Percentiles rank a stretch among this genome's conserved stretches.
These are phyloP conservation scores for Heliconius charithonia DNA, from an alignment of 2,888 invertebrate genomes.

Conservation along the genomic window DNA sequence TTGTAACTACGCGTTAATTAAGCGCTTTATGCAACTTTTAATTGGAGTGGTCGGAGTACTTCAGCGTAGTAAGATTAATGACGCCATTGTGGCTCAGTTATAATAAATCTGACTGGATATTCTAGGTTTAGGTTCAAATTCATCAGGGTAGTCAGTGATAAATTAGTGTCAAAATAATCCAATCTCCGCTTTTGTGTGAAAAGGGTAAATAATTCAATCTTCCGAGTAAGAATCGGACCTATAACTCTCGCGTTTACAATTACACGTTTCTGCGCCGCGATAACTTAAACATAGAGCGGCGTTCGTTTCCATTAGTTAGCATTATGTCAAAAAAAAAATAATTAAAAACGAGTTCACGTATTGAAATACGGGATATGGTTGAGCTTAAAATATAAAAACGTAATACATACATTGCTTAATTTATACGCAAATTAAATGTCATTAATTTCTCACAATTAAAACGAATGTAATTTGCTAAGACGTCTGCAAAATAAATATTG, in stretches of 20 bases:
- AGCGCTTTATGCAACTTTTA: slow-evolving; percentile 22
- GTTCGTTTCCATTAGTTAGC: no score
- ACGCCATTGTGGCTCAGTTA: neutral
- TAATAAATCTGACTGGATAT: neutral
- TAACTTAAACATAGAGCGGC: no score
- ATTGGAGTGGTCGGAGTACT: slow-evolving; percentile 23
- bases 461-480: neutral
- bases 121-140: neutral
- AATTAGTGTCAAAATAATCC: neutral
- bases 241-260: neutral
- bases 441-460: neutral
- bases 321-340: neutral
- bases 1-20: slow-evolving; percentile 15
- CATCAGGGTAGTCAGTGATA: neutral
- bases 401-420: neutral
- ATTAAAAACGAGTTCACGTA: neutral
- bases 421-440: neutral
- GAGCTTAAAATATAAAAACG: neutral
- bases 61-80: neutral
- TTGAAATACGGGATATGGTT: neutral
- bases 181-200: neutral
- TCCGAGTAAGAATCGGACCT: neutral
- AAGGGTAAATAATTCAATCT: neutral
- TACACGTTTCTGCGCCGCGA: no score
- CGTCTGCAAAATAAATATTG: slow-evolving; percentile 23